phyloP scores from a whole-genome alignment of 2,888 invertebrate species.

The Leptopilina syphax region DNA sequence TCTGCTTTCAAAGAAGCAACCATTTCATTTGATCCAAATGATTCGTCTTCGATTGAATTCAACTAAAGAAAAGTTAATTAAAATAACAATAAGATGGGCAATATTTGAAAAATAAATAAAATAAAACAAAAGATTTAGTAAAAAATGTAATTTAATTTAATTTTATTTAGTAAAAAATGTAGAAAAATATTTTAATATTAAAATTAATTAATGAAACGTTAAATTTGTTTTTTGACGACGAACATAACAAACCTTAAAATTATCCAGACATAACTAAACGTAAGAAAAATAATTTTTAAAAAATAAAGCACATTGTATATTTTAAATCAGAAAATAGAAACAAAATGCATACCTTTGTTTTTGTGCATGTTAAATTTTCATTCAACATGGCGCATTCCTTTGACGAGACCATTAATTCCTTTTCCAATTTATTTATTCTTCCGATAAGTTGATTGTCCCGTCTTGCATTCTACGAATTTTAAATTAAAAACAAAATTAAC shows the following conservation, averaged over 20 bases:
- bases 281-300: neutral
- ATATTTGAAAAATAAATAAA: neutral
- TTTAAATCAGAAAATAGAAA: slow-evolving; percentile 13
- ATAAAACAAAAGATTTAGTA: neutral
- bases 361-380: slow-evolving; percentile 76
- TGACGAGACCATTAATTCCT: slow-evolving; percentile 80
- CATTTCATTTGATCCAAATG: slow-evolving; percentile 86
- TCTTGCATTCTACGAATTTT: slow-evolving; percentile 79
- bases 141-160: no score
- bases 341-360: slow-evolving; percentile 68
- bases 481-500: no score
- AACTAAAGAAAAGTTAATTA: slow-evolving; percentile 66
- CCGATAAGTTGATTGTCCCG: slow-evolving; percentile 85
- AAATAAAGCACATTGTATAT: neutral
- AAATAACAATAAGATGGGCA: slow-evolving; percentile 1
- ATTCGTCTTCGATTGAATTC: slow-evolving; percentile 83
- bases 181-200: neutral
- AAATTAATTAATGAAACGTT: neutral
- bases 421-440: slow-evolving; percentile 82
- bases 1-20: slow-evolving; percentile 83
- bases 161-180: no score
- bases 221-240: no score
- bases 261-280: neutral
- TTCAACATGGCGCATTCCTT: slow-evolving; percentile 79
- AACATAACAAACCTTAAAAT: no score